Base-by-base conservation (phyloP, 2,888 invertebrate genomes). In the Cantharis nigra region DNA sequence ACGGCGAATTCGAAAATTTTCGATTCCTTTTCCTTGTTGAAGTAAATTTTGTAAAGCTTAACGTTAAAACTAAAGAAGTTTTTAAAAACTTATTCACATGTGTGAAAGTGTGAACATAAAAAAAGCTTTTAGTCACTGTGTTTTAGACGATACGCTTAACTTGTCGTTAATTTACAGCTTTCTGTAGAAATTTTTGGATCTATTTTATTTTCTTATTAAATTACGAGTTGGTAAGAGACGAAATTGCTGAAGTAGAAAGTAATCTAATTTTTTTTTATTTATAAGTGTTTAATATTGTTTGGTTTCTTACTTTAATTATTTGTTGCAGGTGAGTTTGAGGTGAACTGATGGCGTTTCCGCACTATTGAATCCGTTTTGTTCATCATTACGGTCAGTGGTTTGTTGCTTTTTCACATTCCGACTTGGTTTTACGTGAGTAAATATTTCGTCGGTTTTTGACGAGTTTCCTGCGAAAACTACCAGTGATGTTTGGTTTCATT, bases 331-430 rank as follows among this genome's bases (percentile, higher is more conserved):
- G 78, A 67, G 65, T 67, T 67, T 23, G 26, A 67, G 70, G 75
- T 75, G 75, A 69, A 75, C 13, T 49, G 69, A 75, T 63, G 78
- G 72, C 33, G 72, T 78, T 78, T 72, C 65, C 78, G 75, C 72
- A 63, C 28, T 28, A 70, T 64, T 49, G 75, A 63, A 72, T 75
- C 33, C 71, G 65, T 70, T 78, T 78, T 72, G 70, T 70, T 20
- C 72, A 49, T 75, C 70, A 78, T 78, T 78, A 78, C 80, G 80
- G 76, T 79, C 77, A 74, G 69, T 80, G 77, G 70, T 75, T 80
- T 78, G 76, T 73, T 30, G 75, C 75, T 78, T 80, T 79, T 79
- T 72, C 77, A 75, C 72, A 71, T 73, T 23, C 63, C 65, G 78
- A 26, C 63, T 71, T 28, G 69, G 64, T 69, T 63, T 62, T 63